Conservation (phyloP, 2,797 vertebrate genomes). For the Enteromius unitaeniatus region DNA sequence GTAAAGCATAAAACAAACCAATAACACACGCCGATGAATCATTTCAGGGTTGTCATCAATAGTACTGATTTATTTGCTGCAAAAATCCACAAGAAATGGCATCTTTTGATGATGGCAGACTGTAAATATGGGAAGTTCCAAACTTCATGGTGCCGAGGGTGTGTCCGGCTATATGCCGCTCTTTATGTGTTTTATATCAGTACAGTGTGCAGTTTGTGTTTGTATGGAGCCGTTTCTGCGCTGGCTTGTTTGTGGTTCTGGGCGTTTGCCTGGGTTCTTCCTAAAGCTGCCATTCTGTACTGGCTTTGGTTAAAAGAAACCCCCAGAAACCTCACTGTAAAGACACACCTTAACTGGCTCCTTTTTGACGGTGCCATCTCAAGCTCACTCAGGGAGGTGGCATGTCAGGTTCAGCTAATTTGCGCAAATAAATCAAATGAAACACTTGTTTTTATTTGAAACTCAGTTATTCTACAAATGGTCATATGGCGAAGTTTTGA, state of each 20-base stretch:
- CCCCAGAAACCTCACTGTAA: conserved; percentile 74
- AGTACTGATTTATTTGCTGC: not conserved
- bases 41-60: not conserved
- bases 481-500: not conserved
- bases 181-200: conserved; percentile 76
- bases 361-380: conserved; percentile 53
- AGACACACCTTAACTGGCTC: conserved; percentile 78
- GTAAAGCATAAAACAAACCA: not conserved
- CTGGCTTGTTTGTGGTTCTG: conserved; percentile 79
- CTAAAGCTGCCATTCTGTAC: conserved; percentile 75
- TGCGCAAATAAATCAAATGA: conserved; percentile 10
- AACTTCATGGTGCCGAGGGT: conserved; percentile 67
- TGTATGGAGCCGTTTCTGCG: conserved; percentile 59
- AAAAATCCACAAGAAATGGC: not conserved
- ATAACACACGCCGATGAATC: not conserved
- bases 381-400: conserved; percentile 27
- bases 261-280: conserved; percentile 76
- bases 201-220: conserved; percentile 62
- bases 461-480: not conserved
- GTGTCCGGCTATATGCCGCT: conserved; percentile 68
- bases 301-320: conserved; percentile 71
- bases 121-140: conserved; percentile 20
- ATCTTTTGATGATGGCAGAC: not conserved
- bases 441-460: not conserved
- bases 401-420: conserved; percentile 14